Evolutionary conservation across 1,140 invertebrate species (phyloP).

Genomic region (Megalonaias nervosa): DNA sequence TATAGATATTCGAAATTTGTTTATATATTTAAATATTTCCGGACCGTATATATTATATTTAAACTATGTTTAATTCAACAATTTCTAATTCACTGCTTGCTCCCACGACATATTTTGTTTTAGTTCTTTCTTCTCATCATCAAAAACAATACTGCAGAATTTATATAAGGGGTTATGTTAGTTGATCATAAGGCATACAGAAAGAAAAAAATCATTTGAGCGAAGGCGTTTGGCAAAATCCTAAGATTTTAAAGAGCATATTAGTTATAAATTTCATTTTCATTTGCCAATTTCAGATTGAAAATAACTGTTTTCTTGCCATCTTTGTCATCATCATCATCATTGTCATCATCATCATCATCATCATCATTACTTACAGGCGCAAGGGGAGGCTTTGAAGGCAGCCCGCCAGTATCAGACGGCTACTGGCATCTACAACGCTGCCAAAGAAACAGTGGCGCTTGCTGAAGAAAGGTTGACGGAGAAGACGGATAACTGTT

Average conservation of each 20-base stretch:
- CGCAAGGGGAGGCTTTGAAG: slow-evolving; percentile 87
- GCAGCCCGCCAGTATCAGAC: slow-evolving; percentile 93
- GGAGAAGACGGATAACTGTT: slow-evolving; percentile 65
- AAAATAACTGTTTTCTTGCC: neutral
- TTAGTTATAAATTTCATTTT: neutral
- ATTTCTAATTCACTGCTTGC: no score
- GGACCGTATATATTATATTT: no score
- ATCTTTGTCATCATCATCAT: neutral
- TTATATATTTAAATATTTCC: no score
- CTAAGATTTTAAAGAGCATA: neutral
- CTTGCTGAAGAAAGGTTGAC: slow-evolving; percentile 80
- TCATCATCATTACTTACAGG: slow-evolving; percentile 57
- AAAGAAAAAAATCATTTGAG: no score
- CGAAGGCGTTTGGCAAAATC: neutral
- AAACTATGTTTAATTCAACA: no score
- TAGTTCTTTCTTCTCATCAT: no score
- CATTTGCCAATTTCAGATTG: neutral
- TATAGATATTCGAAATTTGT: no score
- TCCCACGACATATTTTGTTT: no score
- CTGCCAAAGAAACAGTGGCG: slow-evolving; percentile 96
- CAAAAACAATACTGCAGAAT: no score
- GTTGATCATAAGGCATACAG: no score
- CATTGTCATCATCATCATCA: neutral
- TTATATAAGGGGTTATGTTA: no score
- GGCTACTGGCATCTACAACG: slow-evolving; percentile 82